Percentiles rank a stretch among this genome's conserved stretches.
These are phyloP conservation scores for Gephyroberyx darwinii DNA, from an alignment of 2,797 vertebrate genomes.

Conservation along the genomic window DNA sequence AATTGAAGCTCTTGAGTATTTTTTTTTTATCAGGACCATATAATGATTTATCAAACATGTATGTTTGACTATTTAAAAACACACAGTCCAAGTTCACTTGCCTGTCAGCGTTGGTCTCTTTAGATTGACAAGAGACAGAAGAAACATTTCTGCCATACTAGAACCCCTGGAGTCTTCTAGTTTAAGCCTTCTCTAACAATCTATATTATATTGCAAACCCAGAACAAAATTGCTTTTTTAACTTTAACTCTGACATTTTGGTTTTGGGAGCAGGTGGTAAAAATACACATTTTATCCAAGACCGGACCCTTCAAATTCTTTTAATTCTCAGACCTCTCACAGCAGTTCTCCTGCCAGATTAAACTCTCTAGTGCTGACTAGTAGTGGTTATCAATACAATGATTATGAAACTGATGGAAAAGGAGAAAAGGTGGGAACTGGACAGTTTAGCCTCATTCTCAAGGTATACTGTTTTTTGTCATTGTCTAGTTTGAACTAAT, in stretches of 20 bases:
- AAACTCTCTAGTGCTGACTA: too few relatives aligned
- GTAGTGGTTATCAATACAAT: too few relatives aligned
- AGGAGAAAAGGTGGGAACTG: too few relatives aligned
- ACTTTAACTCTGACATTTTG: neutral
- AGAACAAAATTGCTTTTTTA: neutral
- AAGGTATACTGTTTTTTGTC: neutral
- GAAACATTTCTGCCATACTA: constrained; percentile 10
- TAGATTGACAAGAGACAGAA: constrained; percentile 26
- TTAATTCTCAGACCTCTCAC: too few relatives aligned
- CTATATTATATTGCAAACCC: neutral
- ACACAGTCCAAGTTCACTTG: constrained; percentile 29
- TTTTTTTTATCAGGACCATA: constrained; percentile 49
- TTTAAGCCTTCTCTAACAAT: constrained; percentile 6
- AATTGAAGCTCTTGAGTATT: constrained; percentile 51
- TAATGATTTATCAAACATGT: constrained; percentile 43
- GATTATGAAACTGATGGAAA: too few relatives aligned
- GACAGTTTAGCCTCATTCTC: too few relatives aligned
- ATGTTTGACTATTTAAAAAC: constrained; percentile 33
- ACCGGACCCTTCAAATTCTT: too few relatives aligned
- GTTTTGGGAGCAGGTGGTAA: neutral
- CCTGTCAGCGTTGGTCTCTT: neutral
- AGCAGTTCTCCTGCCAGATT: too few relatives aligned
- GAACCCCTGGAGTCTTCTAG: constrained; percentile 11
- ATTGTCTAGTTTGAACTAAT: neutral
- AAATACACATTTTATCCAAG: neutral